phyloP scores from a whole-genome alignment of 1,140 invertebrate genomes.

The Scaptomyza graminum region DNA sequence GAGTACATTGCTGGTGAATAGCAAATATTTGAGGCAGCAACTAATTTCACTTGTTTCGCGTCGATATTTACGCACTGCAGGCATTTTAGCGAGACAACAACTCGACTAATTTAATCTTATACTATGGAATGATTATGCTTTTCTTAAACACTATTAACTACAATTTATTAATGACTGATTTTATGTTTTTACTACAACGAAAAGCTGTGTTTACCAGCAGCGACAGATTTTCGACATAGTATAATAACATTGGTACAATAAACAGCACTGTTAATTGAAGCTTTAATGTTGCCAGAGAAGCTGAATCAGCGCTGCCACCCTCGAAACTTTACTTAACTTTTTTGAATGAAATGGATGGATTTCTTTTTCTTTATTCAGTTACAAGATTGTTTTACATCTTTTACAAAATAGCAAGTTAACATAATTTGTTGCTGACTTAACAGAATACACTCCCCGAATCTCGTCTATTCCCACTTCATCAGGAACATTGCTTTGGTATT shows the following conservation, averaged over 20 bases:
- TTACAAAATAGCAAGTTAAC: neutral
- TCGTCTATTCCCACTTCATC: neutral
- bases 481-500: neutral
- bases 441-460: constrained; percentile 12
- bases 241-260: constrained; percentile 11
- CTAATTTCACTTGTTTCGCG: constrained; percentile 96
- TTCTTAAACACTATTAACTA: constrained; percentile 15
- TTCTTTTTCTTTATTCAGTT: too few relatives aligned
- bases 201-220: constrained; percentile 51
- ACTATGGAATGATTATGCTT: constrained; percentile 27
- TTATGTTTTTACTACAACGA: constrained; percentile 32
- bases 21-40: constrained; percentile 98
- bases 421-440: neutral
- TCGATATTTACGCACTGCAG: constrained; percentile 88
- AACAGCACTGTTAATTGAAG: constrained; percentile 21
- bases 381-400: neutral
- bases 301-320: constrained; percentile 17
- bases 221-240: constrained; percentile 34
- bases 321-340: too few relatives aligned
- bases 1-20: constrained; percentile 98
- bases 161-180: constrained; percentile 31
- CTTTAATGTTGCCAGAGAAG: constrained; percentile 19
- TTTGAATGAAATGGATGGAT: too few relatives aligned
- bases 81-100: constrained; percentile 61
- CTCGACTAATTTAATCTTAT: constrained; percentile 30